Evolutionary conservation across 2,797 vertebrate species (phyloP).

Genomic region (Pseudochaenichthys georgianus): DNA sequence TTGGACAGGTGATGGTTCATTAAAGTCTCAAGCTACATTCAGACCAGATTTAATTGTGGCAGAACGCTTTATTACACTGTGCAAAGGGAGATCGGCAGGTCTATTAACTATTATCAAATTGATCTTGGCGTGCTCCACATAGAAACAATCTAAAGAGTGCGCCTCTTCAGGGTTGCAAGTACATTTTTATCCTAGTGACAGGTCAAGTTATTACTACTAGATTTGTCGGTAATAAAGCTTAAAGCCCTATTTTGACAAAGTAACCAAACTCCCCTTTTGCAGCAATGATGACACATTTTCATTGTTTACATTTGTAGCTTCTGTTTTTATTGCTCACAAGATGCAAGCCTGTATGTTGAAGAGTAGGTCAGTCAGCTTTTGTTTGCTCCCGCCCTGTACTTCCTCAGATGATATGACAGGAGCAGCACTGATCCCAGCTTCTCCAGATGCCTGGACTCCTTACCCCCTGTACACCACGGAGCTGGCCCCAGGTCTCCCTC

Average conservation of each 20-base stretch:
- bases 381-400: slow-evolving; percentile 50
- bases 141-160: background rate
- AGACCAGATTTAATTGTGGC: slow-evolving; percentile 30
- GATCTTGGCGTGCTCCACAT: background rate
- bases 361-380: slow-evolving; percentile 47
- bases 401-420: slow-evolving; percentile 95
- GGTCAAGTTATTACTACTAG: background rate
- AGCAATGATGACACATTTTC: background rate
- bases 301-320: background rate
- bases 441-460: slow-evolving; percentile 96
- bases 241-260: slow-evolving; percentile 2
- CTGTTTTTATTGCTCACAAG: background rate
- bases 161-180: background rate
- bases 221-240: background rate
- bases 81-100: background rate
- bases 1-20: slow-evolving; percentile 12
- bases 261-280: background rate
- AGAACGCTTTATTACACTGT: background rate
- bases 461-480: slow-evolving; percentile 98
- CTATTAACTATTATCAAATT: background rate
- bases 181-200: background rate
- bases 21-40: background rate
- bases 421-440: slow-evolving; percentile 95
- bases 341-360: slow-evolving; percentile 2
- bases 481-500: slow-evolving; percentile 95